phyloP scores from a whole-genome alignment of 2,888 invertebrate species.

The Tachina lurida region DNA sequence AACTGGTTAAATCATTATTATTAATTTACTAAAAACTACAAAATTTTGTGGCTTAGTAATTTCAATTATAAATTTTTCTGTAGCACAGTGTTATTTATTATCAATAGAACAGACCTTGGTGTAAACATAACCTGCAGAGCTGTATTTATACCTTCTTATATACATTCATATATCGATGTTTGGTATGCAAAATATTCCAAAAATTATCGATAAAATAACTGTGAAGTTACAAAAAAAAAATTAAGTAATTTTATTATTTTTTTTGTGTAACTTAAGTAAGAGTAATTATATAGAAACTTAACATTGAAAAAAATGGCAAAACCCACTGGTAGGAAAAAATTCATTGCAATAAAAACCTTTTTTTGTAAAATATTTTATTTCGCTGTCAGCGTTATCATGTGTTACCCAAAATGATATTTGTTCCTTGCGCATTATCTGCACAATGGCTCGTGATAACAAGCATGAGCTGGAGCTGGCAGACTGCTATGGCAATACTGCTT shows the following conservation, averaged over 20 bases:
- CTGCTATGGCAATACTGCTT: constrained; percentile 80
- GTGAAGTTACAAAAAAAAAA: not conserved
- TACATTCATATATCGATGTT: not conserved
- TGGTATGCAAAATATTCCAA: not conserved
- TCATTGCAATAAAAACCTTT: not conserved
- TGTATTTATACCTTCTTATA: not conserved
- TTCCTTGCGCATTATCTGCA: constrained; percentile 76
- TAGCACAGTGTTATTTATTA: no score
- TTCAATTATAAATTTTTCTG: no score
- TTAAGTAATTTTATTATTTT: not conserved
- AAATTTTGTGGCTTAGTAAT: no score
- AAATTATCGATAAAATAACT: not conserved
- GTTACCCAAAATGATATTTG: constrained; percentile 75
- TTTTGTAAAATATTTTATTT: not conserved
- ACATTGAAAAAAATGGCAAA: constrained; percentile 57
- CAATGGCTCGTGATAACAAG: constrained; percentile 68
- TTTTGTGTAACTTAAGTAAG: no score
- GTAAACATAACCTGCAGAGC: not conserved
- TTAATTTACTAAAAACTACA: no score
- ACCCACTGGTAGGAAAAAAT: constrained; percentile 20
- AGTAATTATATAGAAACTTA: no score
- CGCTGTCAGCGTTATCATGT: constrained; percentile 74
- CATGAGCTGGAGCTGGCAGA: constrained; percentile 78
- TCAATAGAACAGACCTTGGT: no score
- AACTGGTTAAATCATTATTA: no score